A percentile compares a stretch with the other conserved stretches of the same genome.
phyloP scores from a whole-genome alignment of 1,140 invertebrate species.

The Armadillidium nasatum region DNA sequence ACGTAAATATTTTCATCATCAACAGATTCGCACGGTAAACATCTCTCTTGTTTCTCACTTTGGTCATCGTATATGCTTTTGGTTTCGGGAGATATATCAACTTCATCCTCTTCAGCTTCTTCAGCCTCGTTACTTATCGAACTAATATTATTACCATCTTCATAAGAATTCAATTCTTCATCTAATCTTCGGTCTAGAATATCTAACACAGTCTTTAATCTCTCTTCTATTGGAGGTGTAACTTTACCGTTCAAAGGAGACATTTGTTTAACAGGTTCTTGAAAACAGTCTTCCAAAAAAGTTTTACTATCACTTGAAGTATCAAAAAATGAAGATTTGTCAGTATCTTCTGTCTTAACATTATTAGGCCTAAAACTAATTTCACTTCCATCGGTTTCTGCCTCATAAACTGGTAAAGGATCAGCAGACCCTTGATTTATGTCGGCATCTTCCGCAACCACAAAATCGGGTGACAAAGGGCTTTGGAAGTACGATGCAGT shows the following conservation, averaged over 20 bases:
- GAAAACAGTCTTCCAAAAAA: background rate
- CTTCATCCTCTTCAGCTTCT: background rate
- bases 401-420: background rate
- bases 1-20: slow-evolving; percentile 1
- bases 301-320: background rate
- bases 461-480: background rate
- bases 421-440: too few relatives aligned
- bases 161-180: background rate
- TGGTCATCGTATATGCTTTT: background rate
- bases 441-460: background rate
- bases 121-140: too few relatives aligned
- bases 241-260: background rate
- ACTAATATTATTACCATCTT: background rate
- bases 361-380: background rate
- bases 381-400: background rate
- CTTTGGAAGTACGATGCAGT: background rate
- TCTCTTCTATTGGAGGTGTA: background rate
- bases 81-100: background rate
- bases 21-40: background rate
- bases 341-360: background rate
- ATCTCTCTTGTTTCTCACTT: background rate
- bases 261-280: background rate
- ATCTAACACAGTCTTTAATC: background rate
- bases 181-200: background rate
- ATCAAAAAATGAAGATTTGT: background rate